phyloP scores from a whole-genome alignment of 1,140 invertebrate species.

The Rhysida immarginata region DNA sequence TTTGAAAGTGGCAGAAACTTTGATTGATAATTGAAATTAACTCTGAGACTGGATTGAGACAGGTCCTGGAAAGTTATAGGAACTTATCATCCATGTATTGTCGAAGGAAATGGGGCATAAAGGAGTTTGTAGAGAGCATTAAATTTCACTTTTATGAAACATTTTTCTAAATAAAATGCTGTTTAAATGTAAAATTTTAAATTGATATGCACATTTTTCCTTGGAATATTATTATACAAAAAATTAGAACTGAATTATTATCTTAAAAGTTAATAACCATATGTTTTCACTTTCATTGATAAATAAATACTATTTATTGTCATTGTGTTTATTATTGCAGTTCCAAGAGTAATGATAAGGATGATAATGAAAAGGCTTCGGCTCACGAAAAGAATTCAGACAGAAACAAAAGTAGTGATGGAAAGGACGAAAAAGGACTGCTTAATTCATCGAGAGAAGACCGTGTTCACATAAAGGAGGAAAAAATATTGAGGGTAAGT shows the following conservation, averaged over 20 bases:
- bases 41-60: too few relatives aligned
- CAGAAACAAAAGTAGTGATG: background rate
- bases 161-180: background rate
- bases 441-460: background rate
- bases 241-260: background rate
- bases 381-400: background rate
- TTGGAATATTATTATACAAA: background rate
- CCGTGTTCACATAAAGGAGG: background rate
- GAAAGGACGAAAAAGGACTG: background rate
- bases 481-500: background rate
- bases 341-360: background rate
- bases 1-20: too few relatives aligned
- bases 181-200: background rate
- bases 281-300: background rate
- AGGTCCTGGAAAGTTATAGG: background rate
- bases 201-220: background rate
- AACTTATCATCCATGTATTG: background rate
- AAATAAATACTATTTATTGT: background rate
- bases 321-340: background rate
- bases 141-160: background rate
- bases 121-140: background rate
- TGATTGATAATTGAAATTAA: too few relatives aligned
- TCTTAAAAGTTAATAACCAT: background rate
- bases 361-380: background rate
- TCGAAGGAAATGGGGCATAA: background rate